Conservation (phyloP, 2,113 vertebrate genomes). For the Oreochromis tanganicae region DNA sequence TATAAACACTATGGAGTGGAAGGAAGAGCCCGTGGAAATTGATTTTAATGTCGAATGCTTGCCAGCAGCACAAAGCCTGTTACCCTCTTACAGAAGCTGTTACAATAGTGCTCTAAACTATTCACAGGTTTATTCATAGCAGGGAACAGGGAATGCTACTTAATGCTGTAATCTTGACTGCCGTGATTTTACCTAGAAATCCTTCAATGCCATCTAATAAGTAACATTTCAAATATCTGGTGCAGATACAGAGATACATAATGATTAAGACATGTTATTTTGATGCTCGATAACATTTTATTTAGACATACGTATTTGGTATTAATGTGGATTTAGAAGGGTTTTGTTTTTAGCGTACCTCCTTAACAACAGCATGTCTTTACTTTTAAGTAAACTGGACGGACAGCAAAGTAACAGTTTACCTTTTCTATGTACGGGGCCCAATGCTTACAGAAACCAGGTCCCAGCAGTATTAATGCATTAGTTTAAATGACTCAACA, state of each 20-base stretch:
- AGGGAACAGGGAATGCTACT: neutral
- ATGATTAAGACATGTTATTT: neutral
- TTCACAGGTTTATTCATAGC: slow-evolving; percentile 8
- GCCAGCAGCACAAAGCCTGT: slow-evolving; percentile 18
- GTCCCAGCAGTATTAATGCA: neutral
- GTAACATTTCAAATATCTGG: neutral
- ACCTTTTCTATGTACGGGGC: neutral
- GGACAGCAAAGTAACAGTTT: neutral
- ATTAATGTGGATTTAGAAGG: neutral
- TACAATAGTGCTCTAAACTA: neutral
- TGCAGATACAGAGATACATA: neutral
- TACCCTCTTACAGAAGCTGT: slow-evolving; percentile 5
- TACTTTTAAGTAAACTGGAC: neutral
- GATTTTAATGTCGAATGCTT: slow-evolving; percentile 52
- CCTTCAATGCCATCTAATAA: neutral
- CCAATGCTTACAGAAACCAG: neutral
- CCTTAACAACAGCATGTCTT: neutral
- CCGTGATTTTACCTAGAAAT: neutral
- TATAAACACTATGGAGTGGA: slow-evolving; percentile 25
- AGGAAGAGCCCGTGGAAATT: slow-evolving; percentile 41
- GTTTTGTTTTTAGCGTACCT: neutral
- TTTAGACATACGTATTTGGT: neutral
- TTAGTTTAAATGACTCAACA: neutral
- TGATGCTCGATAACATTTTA: neutral
- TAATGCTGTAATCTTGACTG: slow-evolving; percentile 26